Evolutionary conservation across 2,888 invertebrate species (phyloP), one percentile per base, ranked within the genome.

Genomic region (Diachrysia chrysitis): DNA sequence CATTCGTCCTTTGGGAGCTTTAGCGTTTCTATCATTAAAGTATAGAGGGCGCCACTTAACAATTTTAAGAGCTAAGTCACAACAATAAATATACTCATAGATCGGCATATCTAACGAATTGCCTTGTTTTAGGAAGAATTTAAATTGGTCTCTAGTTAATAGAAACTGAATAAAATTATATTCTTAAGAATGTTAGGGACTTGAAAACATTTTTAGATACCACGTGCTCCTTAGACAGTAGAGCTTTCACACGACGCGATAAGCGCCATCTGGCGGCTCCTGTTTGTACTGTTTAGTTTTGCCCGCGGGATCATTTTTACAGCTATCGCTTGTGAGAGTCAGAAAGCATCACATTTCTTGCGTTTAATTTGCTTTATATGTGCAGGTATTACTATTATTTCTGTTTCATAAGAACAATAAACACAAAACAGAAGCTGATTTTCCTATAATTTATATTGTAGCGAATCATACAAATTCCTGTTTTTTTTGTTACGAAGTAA

Each of bases 1-100:
- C 42, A 19, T 57, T 35, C 59, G 58, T 63, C 76, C 76, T 46
- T 58, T 46, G 65, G 69, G 75, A 74, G 70, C 70, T 67, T 71
- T 61, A 37, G 37, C 62, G 68, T 12, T 78, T 78, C 63, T 17
- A 2, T 4, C 14, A 1, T 12, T 14, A 4, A 7, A 19, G 35
- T 7, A 73, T 10, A 82, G 81, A 78, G 69, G 83, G 70, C 76
- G 60, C 64, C 19, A 21, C 48, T 21, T 21, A 21, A 51, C 12
- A 9, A 51, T 21, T 12, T 19, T 21, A 51, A 10, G 10, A 17
- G 48, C 48, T 19, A 16, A 37, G 14, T 16, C 16, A 3, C 1
- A 42, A 42, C 7, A n/a, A 1, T 42, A 42, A n/a, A 42, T 1
- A 0, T n/a, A 42, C 4, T 2, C 16, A n/a, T 37, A 3, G 10